Base-by-base conservation (phyloP, 2,113 vertebrate genomes). In the Nestor notabilis region DNA sequence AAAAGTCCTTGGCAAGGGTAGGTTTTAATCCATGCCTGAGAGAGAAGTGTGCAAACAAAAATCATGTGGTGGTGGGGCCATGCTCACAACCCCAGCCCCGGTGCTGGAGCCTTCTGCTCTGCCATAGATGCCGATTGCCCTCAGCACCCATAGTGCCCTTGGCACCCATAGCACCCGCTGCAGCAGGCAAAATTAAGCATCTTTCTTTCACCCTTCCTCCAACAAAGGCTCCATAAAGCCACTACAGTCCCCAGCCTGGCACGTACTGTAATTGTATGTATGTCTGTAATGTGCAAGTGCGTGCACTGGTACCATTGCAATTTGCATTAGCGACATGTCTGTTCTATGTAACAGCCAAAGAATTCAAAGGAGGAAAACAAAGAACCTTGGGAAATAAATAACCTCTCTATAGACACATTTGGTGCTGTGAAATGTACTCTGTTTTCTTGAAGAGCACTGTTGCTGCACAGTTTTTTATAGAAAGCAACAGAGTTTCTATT, bases 381-480 rank as follows among this genome's bases (percentile, higher is more conserved):
- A 43, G 60, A 75, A 46, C 6, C 33, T 58, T 3, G 24, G 49
- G 69, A 80, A 89, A 33, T 15, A n/a, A 58, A 58, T 33, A 63
- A 66, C 58, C 64, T 83, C 72, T 78, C 76, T 37, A 0, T 20
- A 69, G 49, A 76, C 79, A 89, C 43, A 43, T 78, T 63, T 0
- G 31, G 90, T 91, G 84, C 94, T 96, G 87, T 94, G 91, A 96
- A 95, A 79, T 72, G 49, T 37, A 46, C 49, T 92, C 83, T 18
- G 29, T 83, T 80, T 71, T 58, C 56, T 77, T 77, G 44, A 88
- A 56, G 13, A 72, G 43, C 70, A 47, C 68, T 71, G 19, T 89
- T 83, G 83, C 83, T 84, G 92, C 77, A 89, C 61, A 90, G 1
- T 37, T 81, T 93, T 92, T 91, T 65, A 75, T 58, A 58, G 77